Evolutionary conservation across 2,113 vertebrate species (phyloP), one percentile per base, ranked within the genome.

Genomic region (Emydura subglobosa): DNA sequence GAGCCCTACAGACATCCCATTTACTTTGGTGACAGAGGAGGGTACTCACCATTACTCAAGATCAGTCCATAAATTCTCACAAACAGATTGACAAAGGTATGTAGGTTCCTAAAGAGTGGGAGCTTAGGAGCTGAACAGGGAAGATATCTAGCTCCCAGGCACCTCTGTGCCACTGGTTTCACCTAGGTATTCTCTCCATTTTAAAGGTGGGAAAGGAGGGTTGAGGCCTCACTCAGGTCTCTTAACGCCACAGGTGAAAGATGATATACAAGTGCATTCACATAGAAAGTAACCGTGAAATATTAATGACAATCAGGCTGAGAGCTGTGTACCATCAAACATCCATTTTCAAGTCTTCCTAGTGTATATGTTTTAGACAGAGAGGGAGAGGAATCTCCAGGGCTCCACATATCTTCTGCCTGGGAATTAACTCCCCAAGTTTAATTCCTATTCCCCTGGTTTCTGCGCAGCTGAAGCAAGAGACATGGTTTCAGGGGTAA

Each of bases 141-240:
- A 53, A 53, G 51, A 16, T 5, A 4, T 19, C n/a, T 72, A 72
- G 19, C n/a, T 72, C 34, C 16, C 19, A 72, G 65, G 65, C 17
- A 87, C 49, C 53, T 93, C 51, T 86, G 87, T 79, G 93, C 29
- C n/a, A 61, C 90, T n/a, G 11, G 39, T 39, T 39, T 39, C 39
- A 39, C 39, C 39, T 39, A 39, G 39, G 39, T 39, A 39, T 39
- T 7, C 53, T 57, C 91, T 92, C 88, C 84, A 24, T 96, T 79
- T 95, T 95, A 94, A 93, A 96, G 93, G 92, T 95, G 95, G 87
- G 93, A 88, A 92, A 95, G 78, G 82, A 85, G 68, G 93, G 61
- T 94, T 86, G 51, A 91, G 79, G 74, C 92, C 94, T 82, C 59
- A 85, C 87, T 92, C 87, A 74, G n/a, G 89, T 85, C 72, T 97